A percentile compares a stretch with the other conserved stretches of the same genome.
Evolutionary conservation across 1,140 invertebrate species (phyloP).

Genomic region (Pemphigus obesinymphae): DNA sequence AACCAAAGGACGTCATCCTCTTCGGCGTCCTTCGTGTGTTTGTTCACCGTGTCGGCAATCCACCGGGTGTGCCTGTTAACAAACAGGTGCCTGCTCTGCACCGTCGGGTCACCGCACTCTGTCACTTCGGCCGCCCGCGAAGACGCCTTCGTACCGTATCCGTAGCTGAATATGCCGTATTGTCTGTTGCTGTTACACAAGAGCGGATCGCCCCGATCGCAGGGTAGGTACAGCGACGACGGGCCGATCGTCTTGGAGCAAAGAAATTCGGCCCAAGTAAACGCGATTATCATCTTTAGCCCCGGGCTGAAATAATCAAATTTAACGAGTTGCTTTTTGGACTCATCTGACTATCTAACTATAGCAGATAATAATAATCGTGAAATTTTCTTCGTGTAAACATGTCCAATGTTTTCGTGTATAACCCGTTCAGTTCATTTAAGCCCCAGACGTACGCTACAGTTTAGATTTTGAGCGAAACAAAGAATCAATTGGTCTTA

Average conservation of each 20-base stretch:
- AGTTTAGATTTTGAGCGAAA: too few relatives aligned
- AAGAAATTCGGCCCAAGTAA: neutral
- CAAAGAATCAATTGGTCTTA: too few relatives aligned
- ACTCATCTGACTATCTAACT: too few relatives aligned
- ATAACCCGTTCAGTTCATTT: too few relatives aligned
- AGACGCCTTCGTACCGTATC: neutral
- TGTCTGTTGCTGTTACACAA: neutral
- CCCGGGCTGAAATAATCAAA: neutral
- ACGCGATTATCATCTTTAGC: neutral
- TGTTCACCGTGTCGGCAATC: neutral
- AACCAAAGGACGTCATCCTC: too few relatives aligned
- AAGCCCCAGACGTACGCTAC: too few relatives aligned
- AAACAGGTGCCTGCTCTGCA: neutral
- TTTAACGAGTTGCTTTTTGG: too few relatives aligned
- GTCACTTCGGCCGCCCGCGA: neutral
- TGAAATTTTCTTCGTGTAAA: too few relatives aligned
- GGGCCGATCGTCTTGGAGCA: neutral
- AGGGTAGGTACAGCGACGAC: neutral
- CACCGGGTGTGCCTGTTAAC: neutral
- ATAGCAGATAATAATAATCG: too few relatives aligned
- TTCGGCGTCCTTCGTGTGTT: too few relatives aligned
- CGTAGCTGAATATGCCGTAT: neutral
- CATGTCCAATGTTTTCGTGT: too few relatives aligned
- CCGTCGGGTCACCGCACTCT: neutral
- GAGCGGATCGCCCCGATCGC: neutral